These are phyloP conservation scores for Zygothrica quintamaculata DNA, from an alignment of 2,888 invertebrate genomes.

Conservation along the genomic window DNA sequence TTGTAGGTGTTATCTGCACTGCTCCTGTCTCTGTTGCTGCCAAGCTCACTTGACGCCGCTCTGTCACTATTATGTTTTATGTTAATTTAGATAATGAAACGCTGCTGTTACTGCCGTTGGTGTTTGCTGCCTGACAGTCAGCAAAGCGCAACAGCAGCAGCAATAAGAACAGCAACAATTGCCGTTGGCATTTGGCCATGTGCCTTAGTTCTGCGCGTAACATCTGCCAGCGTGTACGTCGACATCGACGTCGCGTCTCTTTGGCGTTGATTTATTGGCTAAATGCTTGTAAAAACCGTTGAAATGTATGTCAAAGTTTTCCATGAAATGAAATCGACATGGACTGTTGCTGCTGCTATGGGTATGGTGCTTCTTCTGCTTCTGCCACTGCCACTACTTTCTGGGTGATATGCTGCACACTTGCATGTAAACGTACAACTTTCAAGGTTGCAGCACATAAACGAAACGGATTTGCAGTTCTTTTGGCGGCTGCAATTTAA, in stretches of 20 bases:
- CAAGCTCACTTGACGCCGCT: conserved; percentile 66
- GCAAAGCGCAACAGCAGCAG: conserved; percentile 28
- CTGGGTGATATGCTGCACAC: conserved; percentile 12
- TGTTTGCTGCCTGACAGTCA: conserved; percentile 32
- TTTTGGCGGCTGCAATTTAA: conserved; percentile 73
- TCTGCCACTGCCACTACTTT: conserved; percentile 5
- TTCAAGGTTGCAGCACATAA: conserved; percentile 68
- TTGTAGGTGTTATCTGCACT: conserved; percentile 47
- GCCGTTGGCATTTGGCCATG: conserved; percentile 76
- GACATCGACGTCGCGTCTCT: conserved; percentile 29
- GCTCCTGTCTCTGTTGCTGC: conserved; percentile 44
- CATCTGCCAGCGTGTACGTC: conserved; percentile 54
- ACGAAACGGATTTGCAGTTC: conserved; percentile 70
- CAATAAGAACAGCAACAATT: conserved; percentile 54
- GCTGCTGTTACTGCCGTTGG: conserved; percentile 40
- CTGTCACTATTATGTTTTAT: conserved; percentile 78
- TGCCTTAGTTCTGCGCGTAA: conserved; percentile 69
- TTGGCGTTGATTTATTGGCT: conserved; percentile 77
- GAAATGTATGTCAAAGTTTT: conserved; percentile 81
- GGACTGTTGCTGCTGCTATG: conserved; percentile 56
- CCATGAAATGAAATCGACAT: conserved; percentile 77
- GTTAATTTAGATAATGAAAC: conserved; percentile 78
- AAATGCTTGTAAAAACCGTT: conserved; percentile 79
- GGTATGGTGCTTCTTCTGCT: conserved; percentile 19
- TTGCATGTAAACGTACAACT: conserved; percentile 43